Evolutionary conservation across 2,888 invertebrate species (phyloP).

Genomic region (Drosophila quinaria): DNA sequence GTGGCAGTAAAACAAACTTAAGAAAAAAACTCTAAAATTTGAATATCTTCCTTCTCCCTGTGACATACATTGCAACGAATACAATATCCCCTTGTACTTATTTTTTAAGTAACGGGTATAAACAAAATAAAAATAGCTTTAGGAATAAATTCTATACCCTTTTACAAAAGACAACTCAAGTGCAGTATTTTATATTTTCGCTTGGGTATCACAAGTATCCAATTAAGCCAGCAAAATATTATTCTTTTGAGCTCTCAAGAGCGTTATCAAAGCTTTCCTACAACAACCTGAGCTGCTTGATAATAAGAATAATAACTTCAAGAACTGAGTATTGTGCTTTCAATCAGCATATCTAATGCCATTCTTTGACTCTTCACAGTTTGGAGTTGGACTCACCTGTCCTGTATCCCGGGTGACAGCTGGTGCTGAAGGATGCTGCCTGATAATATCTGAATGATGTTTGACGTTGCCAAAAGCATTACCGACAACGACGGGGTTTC

Average conservation of each 20-base stretch:
- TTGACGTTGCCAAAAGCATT: constrained; percentile 51
- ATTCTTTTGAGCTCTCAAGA: not conserved
- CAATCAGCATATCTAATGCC: not conserved
- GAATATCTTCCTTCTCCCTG: too few relatives aligned
- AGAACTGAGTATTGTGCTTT: constrained; percentile 5
- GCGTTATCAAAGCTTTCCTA: not conserved
- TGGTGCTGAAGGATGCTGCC: constrained; percentile 36
- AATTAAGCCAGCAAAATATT: constrained; percentile 11
- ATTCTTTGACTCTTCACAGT: not conserved
- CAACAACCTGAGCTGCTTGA: not conserved
- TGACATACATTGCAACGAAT: too few relatives aligned
- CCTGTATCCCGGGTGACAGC: constrained; percentile 36
- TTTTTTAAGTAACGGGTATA: too few relatives aligned
- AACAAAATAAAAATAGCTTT: not conserved
- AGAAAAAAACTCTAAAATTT: too few relatives aligned
- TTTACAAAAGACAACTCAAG: not conserved
- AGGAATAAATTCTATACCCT: not conserved
- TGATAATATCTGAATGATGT: constrained; percentile 30
- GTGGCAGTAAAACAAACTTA: too few relatives aligned
- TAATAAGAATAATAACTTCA: not conserved
- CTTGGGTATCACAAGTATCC: not conserved
- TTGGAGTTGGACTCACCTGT: constrained; percentile 35
- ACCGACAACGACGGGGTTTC: constrained; percentile 26
- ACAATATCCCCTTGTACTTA: too few relatives aligned
- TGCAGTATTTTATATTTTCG: not conserved